Conservation (phyloP, 2,888 invertebrate species). For the Julus scandinavius region DNA sequence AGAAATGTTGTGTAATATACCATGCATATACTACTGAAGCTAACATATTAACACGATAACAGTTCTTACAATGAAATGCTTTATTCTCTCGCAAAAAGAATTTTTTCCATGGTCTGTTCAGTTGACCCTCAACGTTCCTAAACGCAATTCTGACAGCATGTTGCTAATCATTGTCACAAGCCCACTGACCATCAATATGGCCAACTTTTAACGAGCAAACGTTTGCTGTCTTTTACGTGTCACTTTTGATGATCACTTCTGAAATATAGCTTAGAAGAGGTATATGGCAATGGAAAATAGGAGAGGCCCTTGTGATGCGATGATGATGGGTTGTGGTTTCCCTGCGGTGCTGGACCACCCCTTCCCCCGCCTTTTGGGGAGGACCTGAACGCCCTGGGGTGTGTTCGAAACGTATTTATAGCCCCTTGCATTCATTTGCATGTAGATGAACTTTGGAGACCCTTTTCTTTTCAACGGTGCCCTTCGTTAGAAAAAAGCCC, state of each 20-base stretch:
- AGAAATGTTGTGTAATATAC: no score
- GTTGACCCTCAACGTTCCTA: no score
- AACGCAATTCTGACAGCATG: no score
- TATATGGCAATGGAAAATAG: not conserved
- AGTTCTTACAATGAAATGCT: no score
- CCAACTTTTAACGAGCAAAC: not conserved
- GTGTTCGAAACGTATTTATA: constrained; percentile 2
- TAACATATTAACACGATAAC: no score
- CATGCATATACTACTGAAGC: no score
- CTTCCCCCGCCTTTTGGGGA: constrained; percentile 47
- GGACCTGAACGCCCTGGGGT: constrained; percentile 35
- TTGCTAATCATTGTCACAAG: not conserved
- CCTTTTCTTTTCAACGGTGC: not conserved
- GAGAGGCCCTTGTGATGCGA: constrained; percentile 46
- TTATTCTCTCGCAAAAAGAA: no score
- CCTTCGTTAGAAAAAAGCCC: not conserved
- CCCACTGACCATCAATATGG: not conserved
- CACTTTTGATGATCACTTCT: constrained; percentile 1
- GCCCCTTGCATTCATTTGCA: constrained; percentile 43
- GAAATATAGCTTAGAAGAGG: not conserved
- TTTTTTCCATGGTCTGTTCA: no score
- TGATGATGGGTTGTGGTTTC: constrained; percentile 50
- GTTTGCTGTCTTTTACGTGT: not conserved
- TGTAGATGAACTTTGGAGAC: not conserved
- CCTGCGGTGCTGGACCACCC: constrained; percentile 47